Conservation (phyloP, 2,797 vertebrate genomes). For the Sebastes cheni region DNA sequence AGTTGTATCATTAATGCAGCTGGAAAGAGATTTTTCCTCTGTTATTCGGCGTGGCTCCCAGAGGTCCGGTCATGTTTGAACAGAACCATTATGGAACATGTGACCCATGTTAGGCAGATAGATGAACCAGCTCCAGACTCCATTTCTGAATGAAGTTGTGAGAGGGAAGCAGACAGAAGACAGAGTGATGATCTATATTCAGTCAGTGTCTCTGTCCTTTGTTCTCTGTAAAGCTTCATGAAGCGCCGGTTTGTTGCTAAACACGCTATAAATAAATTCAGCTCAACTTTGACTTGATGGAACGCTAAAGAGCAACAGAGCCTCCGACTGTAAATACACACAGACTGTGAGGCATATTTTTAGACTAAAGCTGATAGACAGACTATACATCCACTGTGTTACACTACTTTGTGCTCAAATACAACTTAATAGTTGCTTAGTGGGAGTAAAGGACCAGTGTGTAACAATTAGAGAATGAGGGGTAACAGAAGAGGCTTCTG, state of each 20-base stretch:
- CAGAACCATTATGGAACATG: too few species aligned
- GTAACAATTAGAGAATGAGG: too few species aligned
- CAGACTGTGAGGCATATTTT: constrained; percentile 30
- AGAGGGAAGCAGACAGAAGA: neutral
- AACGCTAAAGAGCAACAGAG: constrained; percentile 41
- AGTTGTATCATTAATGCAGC: too few species aligned
- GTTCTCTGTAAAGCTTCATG: constrained; percentile 15
- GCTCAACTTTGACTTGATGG: constrained; percentile 33
- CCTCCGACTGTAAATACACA: constrained; percentile 22
- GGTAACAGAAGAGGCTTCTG: neutral
- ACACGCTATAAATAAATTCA: constrained; percentile 53
- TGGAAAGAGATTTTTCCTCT: too few species aligned
- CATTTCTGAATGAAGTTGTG: too few species aligned
- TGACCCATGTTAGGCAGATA: too few species aligned
- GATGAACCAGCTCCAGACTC: too few species aligned
- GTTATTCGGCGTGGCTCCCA: too few species aligned
- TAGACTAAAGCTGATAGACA: constrained; percentile 24
- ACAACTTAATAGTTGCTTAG: neutral
- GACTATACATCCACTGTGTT: neutral
- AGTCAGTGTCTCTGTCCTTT: constrained; percentile 29
- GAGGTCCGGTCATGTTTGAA: too few species aligned
- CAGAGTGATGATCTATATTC: constrained; percentile 40
- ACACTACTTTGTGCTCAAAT: neutral
- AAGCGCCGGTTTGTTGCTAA: constrained; percentile 21
- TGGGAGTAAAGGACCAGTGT: too few species aligned